These are phyloP conservation scores for Cephalotes varians DNA, from an alignment of 2,888 invertebrate genomes.

Conservation along the genomic window DNA sequence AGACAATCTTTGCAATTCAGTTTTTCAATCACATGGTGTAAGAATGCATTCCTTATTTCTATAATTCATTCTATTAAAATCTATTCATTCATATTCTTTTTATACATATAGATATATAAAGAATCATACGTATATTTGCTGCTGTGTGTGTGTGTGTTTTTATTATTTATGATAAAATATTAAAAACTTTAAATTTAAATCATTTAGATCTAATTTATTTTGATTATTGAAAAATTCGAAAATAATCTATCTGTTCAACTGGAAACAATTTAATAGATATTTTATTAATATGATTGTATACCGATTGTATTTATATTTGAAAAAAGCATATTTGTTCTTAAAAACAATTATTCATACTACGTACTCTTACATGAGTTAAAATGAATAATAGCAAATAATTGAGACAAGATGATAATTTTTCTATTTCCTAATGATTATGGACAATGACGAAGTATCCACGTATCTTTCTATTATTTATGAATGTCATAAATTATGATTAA, in stretches of 20 bases:
- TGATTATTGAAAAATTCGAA: no score
- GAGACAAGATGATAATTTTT: neutral
- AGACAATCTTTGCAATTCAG: no score
- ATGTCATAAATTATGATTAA: conserved; percentile 2
- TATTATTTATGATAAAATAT: neutral
- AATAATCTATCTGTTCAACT: no score
- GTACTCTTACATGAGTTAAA: neutral
- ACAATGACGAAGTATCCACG: conserved; percentile 18
- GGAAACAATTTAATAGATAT: neutral
- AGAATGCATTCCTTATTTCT: conserved; percentile 39
- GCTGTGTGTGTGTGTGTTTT: no score
- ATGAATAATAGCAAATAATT: neutral
- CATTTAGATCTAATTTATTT: no score
- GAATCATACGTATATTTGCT: no score
- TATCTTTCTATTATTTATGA: conserved; percentile 10
- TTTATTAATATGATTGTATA: neutral
- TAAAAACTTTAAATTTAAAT: no score
- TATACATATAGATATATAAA: no score
- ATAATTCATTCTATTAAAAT: conserved; percentile 1
- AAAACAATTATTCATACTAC: neutral
- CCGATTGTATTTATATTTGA: neutral
- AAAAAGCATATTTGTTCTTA: neutral
- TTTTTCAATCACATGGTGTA: conserved; percentile 60
- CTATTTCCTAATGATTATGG: neutral
- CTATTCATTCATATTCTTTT: no score